phyloP scores from a whole-genome alignment of 2,113 vertebrate genomes.

The Spea multiplicata region DNA sequence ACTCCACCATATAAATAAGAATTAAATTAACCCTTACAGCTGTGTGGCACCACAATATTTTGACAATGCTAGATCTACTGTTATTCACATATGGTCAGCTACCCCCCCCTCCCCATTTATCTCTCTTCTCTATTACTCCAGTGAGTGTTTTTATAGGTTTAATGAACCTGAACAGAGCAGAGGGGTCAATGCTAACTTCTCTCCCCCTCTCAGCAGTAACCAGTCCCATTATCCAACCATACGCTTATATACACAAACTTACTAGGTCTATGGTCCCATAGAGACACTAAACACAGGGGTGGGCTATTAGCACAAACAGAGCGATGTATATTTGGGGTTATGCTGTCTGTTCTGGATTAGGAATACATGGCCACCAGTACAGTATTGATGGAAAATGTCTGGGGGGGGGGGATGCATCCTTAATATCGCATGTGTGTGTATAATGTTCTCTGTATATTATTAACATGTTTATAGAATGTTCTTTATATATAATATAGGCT shows the following conservation, averaged over 20 bases:
- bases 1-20: no score
- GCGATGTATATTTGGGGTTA: neutral
- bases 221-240: neutral
- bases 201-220: neutral
- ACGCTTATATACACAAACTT: conserved; percentile 7
- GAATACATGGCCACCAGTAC: no score
- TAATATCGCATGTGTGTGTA: no score
- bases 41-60: no score
- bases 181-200: conserved; percentile 31
- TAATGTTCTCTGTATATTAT: no score
- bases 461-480: no score
- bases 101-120: neutral
- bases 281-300: neutral
- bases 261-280: neutral
- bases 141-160: conserved; percentile 26
- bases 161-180: conserved; percentile 31
- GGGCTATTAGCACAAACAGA: neutral
- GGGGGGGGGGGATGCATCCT: no score
- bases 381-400: no score
- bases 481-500: no score
- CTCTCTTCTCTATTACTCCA: no score
- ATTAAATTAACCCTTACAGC: no score
- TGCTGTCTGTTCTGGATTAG: neutral
- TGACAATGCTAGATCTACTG: no score
- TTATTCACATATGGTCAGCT: neutral